Conservation (phyloP, 2,797 vertebrate species). For the Percopsis omiscomaycus region DNA sequence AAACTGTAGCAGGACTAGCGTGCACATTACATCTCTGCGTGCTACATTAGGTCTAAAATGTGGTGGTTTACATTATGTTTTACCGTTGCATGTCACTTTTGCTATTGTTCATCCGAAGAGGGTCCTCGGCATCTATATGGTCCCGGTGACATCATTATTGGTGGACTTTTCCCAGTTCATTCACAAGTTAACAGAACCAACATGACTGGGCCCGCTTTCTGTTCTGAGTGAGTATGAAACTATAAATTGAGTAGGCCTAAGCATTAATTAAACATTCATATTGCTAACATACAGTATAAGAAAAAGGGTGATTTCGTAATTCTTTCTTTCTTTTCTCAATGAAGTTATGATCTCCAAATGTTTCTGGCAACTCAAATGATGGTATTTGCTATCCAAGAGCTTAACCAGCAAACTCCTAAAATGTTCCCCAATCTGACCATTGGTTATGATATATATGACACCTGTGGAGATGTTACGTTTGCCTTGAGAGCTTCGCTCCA, state of each 20-base stretch:
- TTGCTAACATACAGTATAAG: not conserved
- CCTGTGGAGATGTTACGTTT: slow-evolving; percentile 50
- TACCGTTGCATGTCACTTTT: slow-evolving; percentile 2
- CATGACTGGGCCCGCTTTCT: not conserved
- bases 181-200: not conserved
- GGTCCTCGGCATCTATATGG: slow-evolving; percentile 4
- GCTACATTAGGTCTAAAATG: slow-evolving; percentile 37
- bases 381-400: slow-evolving; percentile 53
- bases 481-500: slow-evolving; percentile 45
- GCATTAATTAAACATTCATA: not conserved
- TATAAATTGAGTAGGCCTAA: not conserved
- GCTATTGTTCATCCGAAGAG: not conserved
- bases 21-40: not conserved
- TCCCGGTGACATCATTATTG: slow-evolving; percentile 61
- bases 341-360: slow-evolving; percentile 5
- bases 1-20: not conserved
- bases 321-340: not conserved
- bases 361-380: slow-evolving; percentile 52
- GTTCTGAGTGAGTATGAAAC: slow-evolving; percentile 40
- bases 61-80: slow-evolving; percentile 17
- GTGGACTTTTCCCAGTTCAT: slow-evolving; percentile 66
- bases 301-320: not conserved
- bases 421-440: slow-evolving; percentile 50
- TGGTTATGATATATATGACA: slow-evolving; percentile 67
- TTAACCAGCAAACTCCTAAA: slow-evolving; percentile 32